Percentiles rank a stretch among this genome's conserved stretches.
Conservation (phyloP, 2,113 vertebrate species). For the Ctenomys sociabilis region DNA sequence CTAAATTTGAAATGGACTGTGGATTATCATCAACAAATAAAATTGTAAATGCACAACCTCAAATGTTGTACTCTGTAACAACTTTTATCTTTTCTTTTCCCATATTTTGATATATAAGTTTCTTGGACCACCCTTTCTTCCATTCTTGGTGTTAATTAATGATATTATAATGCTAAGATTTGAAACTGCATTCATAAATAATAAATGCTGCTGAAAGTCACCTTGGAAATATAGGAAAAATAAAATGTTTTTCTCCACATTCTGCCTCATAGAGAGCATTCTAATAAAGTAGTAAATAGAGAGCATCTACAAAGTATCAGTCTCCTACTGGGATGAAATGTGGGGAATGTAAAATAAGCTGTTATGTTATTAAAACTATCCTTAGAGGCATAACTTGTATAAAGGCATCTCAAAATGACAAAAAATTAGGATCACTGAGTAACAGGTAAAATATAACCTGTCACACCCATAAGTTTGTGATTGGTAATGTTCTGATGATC, state of each 20-base stretch:
- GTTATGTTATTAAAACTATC: background rate
- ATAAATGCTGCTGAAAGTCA: constrained; percentile 28
- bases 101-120: background rate
- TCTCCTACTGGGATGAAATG: background rate
- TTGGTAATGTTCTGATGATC: background rate
- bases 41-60: background rate
- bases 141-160: background rate
- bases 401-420: background rate
- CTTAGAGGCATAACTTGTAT: constrained; percentile 1
- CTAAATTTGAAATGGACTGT: constrained; percentile 12
- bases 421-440: background rate
- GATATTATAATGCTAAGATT: background rate
- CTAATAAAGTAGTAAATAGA: background rate
- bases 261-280: background rate
- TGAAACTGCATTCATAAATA: constrained; percentile 1
- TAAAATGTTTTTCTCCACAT: background rate
- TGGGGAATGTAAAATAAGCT: background rate
- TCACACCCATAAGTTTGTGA: background rate
- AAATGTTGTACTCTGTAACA: constrained; percentile 13
- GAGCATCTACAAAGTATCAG: background rate
- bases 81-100: background rate
- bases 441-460: background rate
- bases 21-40: constrained; percentile 19
- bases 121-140: background rate
- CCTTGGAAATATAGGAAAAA: background rate